Conservation (phyloP, 1,140 invertebrate genomes). For the Macrostomum lignano region DNA sequence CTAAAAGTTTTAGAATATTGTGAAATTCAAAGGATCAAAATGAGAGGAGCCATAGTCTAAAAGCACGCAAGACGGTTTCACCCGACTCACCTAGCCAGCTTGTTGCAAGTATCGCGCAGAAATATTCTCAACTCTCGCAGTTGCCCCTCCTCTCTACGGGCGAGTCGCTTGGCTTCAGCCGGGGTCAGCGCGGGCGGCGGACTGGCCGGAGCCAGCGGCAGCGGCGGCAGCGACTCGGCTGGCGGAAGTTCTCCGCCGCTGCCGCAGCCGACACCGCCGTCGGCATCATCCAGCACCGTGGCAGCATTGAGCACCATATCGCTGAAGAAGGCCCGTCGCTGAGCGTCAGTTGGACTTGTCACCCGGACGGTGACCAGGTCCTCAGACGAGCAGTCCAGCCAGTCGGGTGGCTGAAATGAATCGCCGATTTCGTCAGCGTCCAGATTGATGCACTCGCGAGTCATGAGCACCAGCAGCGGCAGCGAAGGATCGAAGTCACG, state of each 20-base stretch:
- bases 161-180: slow-evolving; percentile 40
- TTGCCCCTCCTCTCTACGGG: slow-evolving; percentile 47
- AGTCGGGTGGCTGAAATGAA: slow-evolving; percentile 13
- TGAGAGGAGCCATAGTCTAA: too few relatives aligned
- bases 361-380: slow-evolving; percentile 26
- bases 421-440: slow-evolving; percentile 1
- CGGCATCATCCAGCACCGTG: too few relatives aligned
- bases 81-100: too few relatives aligned
- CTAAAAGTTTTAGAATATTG: too few relatives aligned
- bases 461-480: slow-evolving; percentile 43
- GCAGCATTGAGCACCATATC: slow-evolving; percentile 16
- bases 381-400: slow-evolving; percentile 15
- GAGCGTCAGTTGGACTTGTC: slow-evolving; percentile 31
- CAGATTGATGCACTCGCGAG: slow-evolving; percentile 28
- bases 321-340: slow-evolving; percentile 38
- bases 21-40: too few relatives aligned
- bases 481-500: slow-evolving; percentile 37
- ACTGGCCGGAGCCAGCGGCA: too few relatives aligned
- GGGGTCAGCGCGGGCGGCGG: slow-evolving; percentile 40
- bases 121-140: slow-evolving; percentile 48
- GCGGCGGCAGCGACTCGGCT: too few relatives aligned
- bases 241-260: too few relatives aligned
- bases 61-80: too few relatives aligned
- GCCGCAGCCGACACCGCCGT: too few relatives aligned
- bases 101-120: too few relatives aligned